Evolutionary conservation across 2,797 vertebrate genomes (phyloP).

Genomic region (Falco biarmicus): DNA sequence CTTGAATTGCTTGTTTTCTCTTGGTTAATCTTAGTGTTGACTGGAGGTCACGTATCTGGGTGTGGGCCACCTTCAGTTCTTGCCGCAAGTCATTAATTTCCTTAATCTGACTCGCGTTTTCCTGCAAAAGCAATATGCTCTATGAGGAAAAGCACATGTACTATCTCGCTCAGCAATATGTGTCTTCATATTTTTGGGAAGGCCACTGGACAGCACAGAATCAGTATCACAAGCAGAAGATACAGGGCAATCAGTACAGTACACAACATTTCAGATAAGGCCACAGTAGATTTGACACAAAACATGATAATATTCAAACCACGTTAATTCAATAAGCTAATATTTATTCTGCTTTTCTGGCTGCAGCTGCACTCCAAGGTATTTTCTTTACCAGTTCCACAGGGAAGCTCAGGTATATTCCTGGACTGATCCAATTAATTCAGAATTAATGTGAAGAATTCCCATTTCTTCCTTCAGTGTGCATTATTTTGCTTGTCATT

Average conservation of each 20-base stretch:
- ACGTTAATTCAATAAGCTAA: not conserved
- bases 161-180: not conserved
- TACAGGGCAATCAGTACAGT: not conserved
- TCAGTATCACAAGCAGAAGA: not conserved
- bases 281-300: not conserved
- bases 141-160: not conserved
- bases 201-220: not conserved
- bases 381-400: not conserved
- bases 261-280: not conserved
- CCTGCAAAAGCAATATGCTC: constrained; percentile 75
- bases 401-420: not conserved
- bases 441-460: not conserved
- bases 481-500: constrained; percentile 7
- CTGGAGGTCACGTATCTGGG: constrained; percentile 77
- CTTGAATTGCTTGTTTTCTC: constrained; percentile 47
- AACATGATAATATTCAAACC: not conserved
- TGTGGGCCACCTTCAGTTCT: constrained; percentile 79
- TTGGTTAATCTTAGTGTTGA: constrained; percentile 66
- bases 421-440: constrained; percentile 7
- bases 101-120: constrained; percentile 87
- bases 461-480: not conserved
- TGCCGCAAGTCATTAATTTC: constrained; percentile 87
- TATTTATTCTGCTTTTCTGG: constrained; percentile 11
- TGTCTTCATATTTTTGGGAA: not conserved
- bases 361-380: not conserved